Evolutionary conservation across 2,113 vertebrate genomes (phyloP).

Genomic region (Pardalotus punctatus): DNA sequence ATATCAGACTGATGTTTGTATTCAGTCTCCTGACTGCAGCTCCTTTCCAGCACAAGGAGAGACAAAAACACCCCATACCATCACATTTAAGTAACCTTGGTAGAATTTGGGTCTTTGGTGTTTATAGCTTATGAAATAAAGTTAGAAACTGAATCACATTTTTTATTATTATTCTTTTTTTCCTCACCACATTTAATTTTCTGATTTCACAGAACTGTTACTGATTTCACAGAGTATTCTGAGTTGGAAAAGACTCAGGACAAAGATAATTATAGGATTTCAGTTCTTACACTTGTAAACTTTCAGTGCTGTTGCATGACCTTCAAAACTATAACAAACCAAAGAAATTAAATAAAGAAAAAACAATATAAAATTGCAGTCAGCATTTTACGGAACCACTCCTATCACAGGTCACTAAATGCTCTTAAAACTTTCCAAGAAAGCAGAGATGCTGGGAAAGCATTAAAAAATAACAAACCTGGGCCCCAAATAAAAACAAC

Average conservation of each 20-base stretch:
- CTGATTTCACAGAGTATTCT: neutral
- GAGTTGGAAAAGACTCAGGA: neutral
- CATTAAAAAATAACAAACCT: neutral
- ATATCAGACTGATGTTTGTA: neutral
- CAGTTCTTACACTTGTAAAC: neutral
- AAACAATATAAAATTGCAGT: neutral
- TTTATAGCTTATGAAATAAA: neutral
- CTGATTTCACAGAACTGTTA: neutral
- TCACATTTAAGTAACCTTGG: neutral
- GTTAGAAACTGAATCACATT: neutral
- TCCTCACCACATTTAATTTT: neutral
- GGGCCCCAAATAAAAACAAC: neutral
- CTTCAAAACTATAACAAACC: neutral
- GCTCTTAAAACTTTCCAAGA: constrained; percentile 16
- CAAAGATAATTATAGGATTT: neutral
- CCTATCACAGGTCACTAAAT: neutral
- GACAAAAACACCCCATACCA: neutral
- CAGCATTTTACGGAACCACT: neutral
- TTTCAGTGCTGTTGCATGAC: neutral
- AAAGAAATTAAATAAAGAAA: neutral
- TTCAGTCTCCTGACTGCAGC: neutral
- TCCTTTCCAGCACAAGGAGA: neutral
- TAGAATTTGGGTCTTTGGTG: neutral
- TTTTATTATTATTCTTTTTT: neutral
- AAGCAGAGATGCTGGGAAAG: constrained; percentile 5